Percentiles rank a stretch among this genome's conserved stretches.
Conservation (phyloP, 2,797 vertebrate genomes). For the Rhinoraja longicauda region DNA sequence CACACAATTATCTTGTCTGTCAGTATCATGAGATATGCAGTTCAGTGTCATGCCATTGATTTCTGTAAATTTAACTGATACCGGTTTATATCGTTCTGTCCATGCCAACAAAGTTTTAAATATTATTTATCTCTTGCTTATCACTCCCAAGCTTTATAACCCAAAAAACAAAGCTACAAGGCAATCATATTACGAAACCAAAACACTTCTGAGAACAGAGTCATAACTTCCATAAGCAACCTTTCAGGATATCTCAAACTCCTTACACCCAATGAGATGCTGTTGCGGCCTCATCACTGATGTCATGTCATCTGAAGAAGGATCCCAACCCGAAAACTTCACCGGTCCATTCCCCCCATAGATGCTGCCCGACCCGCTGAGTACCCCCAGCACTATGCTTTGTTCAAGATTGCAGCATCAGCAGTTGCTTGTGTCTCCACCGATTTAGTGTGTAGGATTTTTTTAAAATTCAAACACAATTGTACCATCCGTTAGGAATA, state of each 20-base stretch:
- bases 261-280: no score
- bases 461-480: no score
- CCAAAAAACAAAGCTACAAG: background rate
- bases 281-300: no score
- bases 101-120: background rate
- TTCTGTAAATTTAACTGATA: constrained; percentile 1
- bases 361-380: no score
- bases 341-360: no score
- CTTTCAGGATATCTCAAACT: no score
- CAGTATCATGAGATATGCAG: background rate
- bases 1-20: background rate
- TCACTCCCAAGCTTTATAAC: background rate
- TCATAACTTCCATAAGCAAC: background rate
- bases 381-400: no score
- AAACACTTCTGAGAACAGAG: background rate
- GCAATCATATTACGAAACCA: background rate
- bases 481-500: background rate
- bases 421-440: no score
- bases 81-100: background rate
- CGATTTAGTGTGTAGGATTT: no score
- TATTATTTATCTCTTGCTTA: constrained; percentile 12
- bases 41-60: constrained; percentile 13
- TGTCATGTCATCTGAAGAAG: no score
- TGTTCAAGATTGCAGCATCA: no score
- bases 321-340: no score